Conservation (phyloP, 2,113 vertebrate species). For the Recurvirostra avosetta region DNA sequence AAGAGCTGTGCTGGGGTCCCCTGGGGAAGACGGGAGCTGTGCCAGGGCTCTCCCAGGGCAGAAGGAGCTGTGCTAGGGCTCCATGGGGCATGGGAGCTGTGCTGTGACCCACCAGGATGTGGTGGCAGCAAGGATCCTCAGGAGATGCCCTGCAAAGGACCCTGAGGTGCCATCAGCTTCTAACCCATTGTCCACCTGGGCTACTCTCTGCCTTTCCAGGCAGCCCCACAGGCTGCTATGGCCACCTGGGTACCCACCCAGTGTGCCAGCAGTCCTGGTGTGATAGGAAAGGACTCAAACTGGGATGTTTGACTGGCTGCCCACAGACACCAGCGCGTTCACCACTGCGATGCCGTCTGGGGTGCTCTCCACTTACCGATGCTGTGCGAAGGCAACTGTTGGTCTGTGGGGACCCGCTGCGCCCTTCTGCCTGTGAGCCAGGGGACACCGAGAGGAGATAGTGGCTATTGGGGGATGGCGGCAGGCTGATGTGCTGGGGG, state of each 20-base stretch:
- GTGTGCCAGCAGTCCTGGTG: neutral
- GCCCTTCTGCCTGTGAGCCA: slow-evolving; percentile 73
- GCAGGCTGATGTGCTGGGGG: slow-evolving; percentile 85
- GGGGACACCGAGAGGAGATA: slow-evolving; percentile 82
- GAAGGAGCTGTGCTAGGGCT: neutral
- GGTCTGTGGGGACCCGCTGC: slow-evolving; percentile 68
- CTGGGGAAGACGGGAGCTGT: neutral
- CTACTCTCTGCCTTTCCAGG: neutral
- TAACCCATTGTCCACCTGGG: neutral
- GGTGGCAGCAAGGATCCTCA: neutral
- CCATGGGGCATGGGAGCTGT: neutral
- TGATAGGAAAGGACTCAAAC: neutral
- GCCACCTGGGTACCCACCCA: neutral
- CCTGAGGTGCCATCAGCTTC: neutral
- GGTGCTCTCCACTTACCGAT: slow-evolving; percentile 77
- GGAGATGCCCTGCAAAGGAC: neutral
- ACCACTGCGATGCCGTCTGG: rapidly evolving
- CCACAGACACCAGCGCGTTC: rapidly evolving
- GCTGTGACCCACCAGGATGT: neutral
- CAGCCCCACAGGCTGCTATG: rapidly evolving
- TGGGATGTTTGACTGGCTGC: neutral
- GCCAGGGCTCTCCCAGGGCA: neutral
- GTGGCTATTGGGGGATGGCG: slow-evolving; percentile 85
- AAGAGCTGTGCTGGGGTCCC: neutral
- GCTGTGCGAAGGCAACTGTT: slow-evolving; percentile 73